A percentile compares a stretch with the other conserved stretches of the same genome.
Evolutionary conservation across 2,888 invertebrate species (phyloP).

Genomic region (Acanthosepion lycidas): DNA sequence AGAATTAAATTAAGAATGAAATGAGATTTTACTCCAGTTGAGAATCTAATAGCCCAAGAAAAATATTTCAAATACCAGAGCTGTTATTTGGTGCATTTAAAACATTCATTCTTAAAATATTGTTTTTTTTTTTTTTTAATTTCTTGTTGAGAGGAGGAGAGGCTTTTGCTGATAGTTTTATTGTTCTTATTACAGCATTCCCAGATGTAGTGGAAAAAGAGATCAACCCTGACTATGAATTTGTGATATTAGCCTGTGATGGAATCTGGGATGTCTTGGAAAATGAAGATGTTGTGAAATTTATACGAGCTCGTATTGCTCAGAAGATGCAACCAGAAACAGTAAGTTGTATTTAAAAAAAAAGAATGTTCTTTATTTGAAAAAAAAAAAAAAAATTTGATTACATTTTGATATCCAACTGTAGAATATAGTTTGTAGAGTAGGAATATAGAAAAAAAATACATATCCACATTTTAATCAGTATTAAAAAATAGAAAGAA

Average conservation of each 20-base stretch:
- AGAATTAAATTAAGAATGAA: neutral
- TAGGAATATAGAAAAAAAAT: neutral
- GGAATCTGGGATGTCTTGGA: slow-evolving; percentile 99
- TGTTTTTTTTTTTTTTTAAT: neutral
- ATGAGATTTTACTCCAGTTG: neutral
- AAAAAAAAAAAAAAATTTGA: neutral
- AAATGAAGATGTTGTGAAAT: slow-evolving; percentile 93
- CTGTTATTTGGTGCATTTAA: neutral
- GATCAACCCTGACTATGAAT: slow-evolving; percentile 93
- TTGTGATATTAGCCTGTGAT: slow-evolving; percentile 96
- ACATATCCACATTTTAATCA: too few relatives aligned
- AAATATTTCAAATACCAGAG: neutral
- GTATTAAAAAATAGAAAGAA: too few relatives aligned
- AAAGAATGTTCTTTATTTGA: neutral
- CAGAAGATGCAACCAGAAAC: slow-evolving; percentile 90
- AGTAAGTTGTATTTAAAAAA: slow-evolving; percentile 67
- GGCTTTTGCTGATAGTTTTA: neutral
- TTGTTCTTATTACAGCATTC: slow-evolving; percentile 81
- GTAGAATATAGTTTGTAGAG: too few relatives aligned
- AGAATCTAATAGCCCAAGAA: neutral
- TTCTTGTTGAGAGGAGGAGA: neutral
- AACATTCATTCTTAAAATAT: neutral
- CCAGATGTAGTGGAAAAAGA: slow-evolving; percentile 91
- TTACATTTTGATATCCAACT: neutral
- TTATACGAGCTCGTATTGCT: slow-evolving; percentile 88